Evolutionary conservation across 2,888 invertebrate genomes (phyloP).

Genomic region (Hipparchia sbordonii): DNA sequence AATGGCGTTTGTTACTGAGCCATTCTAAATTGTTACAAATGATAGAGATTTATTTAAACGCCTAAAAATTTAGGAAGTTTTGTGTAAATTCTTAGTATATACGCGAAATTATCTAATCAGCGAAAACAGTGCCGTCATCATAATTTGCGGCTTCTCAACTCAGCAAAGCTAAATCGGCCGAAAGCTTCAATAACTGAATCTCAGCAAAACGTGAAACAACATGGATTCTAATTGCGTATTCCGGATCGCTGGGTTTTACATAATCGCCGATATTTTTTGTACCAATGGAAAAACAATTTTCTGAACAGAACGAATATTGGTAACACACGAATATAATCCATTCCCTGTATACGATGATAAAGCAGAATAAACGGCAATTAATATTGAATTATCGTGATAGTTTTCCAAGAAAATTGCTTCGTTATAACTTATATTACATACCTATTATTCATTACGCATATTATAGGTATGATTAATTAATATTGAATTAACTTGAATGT

Average conservation of each 20-base stretch:
- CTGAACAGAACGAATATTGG: conserved; percentile 2
- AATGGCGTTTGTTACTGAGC: too few relatives aligned
- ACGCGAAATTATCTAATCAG: background rate
- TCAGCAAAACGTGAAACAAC: background rate
- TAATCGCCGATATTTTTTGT: background rate
- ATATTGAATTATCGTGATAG: too few relatives aligned
- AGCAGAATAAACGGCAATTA: too few relatives aligned
- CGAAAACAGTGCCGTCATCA: background rate
- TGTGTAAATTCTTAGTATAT: background rate
- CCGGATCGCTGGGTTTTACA: background rate
- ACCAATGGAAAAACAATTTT: background rate
- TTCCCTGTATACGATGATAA: too few relatives aligned
- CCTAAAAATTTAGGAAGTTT: too few relatives aligned
- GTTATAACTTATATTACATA: too few relatives aligned
- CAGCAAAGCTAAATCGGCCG: background rate
- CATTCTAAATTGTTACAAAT: too few relatives aligned
- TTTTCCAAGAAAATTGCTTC: too few relatives aligned
- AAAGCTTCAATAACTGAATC: background rate
- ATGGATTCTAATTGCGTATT: conserved; percentile 8
- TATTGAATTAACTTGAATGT: too few relatives aligned
- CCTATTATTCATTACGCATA: too few relatives aligned
- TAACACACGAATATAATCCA: background rate
- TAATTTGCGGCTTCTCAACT: background rate
- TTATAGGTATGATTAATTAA: too few relatives aligned
- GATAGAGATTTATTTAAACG: too few relatives aligned